Evolutionary conservation across 1,140 invertebrate species (phyloP), one percentile per base, ranked within the genome.

Genomic region (Drosophila oshimai): DNA sequence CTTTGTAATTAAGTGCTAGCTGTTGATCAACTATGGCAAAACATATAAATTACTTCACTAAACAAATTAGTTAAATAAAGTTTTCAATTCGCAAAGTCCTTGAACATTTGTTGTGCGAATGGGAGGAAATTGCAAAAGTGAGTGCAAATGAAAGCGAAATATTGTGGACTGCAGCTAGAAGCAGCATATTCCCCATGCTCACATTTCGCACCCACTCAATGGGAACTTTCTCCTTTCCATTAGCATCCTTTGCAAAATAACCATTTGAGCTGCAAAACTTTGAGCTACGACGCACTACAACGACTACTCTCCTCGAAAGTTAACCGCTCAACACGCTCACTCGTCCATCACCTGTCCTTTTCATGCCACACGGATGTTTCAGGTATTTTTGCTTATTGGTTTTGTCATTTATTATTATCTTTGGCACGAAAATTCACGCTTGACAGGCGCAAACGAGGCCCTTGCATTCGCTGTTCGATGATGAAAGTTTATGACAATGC

Each of bases 401-500:
- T 70, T 31, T 74, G 76, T 79, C 75, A 57, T 53, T 58, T 65
- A 80, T 74, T 65, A 80, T 74, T 78, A 67, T 74, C 57, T 74
- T 64, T 70, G 64, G 47, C 74, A 74, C 31, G 71, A 64, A 65
- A 69, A 83, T 70, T 83, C 51, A 83, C 74, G 61, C 78, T 73
- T 83, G 78, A 83, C 73, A 74, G 69, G 34, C 69, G 36, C 58
- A 39, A 18, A 53, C 44, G 28, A 42, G 37, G n/a, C 39, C 31
- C 26, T 34, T 36, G 41, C 72, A 46, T 34, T 50, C 22, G 34
- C 62, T 29, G 28, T 24, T 24, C 37, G 73, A 46, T 29, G 73
- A 68, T 83, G 61, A 73, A 83, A 81, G 57, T 81, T 81, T 81
- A 83, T 69, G 78, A 83, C 78, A 83, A 81, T 73, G 78, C 78